These are phyloP conservation scores for Sarcophaga bullata DNA, from an alignment of 1,140 invertebrate genomes.

Conservation along the genomic window DNA sequence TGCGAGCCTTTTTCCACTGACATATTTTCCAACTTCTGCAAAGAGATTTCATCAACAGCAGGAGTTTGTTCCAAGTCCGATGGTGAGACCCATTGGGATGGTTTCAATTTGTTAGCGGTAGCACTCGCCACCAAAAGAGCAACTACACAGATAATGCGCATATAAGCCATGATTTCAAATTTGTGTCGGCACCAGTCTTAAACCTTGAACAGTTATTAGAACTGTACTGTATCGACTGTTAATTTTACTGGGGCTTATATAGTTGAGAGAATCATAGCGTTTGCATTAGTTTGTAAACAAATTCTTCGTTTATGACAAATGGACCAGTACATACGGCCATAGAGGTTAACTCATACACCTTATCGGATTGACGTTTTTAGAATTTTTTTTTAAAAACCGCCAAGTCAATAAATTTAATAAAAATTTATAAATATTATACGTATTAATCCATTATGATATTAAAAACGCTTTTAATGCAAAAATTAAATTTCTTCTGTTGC, in stretches of 20 bases:
- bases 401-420: too few relatives aligned
- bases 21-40: slow-evolving; percentile 59
- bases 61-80: slow-evolving; percentile 54
- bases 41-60: slow-evolving; percentile 56
- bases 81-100: slow-evolving; percentile 53
- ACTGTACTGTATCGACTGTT: slow-evolving; percentile 5
- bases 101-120: slow-evolving; percentile 49
- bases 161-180: slow-evolving; percentile 50
- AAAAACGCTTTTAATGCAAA: too few relatives aligned
- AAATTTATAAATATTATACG: too few relatives aligned
- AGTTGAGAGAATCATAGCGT: neutral
- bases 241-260: neutral
- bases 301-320: too few relatives aligned
- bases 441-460: too few relatives aligned
- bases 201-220: neutral
- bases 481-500: too few relatives aligned
- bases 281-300: too few relatives aligned
- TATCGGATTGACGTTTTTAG: too few relatives aligned
- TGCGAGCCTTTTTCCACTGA: slow-evolving; percentile 54
- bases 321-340: too few relatives aligned
- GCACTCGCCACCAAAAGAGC: slow-evolving; percentile 52
- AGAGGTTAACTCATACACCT: too few relatives aligned
- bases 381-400: too few relatives aligned
- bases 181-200: neutral
- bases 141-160: slow-evolving; percentile 54